Conservation (phyloP, 2,888 invertebrate genomes). For the Hybos culiciformis region DNA sequence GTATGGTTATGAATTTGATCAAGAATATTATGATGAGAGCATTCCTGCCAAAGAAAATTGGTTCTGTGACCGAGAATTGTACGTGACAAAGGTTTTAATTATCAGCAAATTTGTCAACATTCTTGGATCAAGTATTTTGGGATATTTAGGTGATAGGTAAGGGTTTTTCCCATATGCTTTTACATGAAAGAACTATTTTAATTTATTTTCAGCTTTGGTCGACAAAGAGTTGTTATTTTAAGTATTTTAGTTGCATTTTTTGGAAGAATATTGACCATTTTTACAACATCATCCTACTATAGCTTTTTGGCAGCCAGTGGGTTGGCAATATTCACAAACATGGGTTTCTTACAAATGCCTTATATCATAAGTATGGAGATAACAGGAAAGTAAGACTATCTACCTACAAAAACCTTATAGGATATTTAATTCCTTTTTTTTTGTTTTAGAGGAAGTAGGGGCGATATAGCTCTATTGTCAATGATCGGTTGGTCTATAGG, state of each 20-base stretch:
- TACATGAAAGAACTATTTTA: background rate
- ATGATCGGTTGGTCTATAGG: constrained; percentile 41
- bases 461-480: constrained; percentile 38
- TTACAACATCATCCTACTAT: constrained; percentile 32
- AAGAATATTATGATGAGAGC: constrained; percentile 39
- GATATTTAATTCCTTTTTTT: background rate
- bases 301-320: constrained; percentile 35
- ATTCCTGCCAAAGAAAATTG: constrained; percentile 40
- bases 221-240: constrained; percentile 39
- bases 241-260: constrained; percentile 34
- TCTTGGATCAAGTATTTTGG: constrained; percentile 41
- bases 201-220: constrained; percentile 35
- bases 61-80: constrained; percentile 42
- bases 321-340: constrained; percentile 36
- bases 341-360: constrained; percentile 38
- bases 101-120: constrained; percentile 40
- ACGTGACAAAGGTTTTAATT: constrained; percentile 41
- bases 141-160: constrained; percentile 44
- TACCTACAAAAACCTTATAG: background rate
- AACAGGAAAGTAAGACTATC: constrained; percentile 34
- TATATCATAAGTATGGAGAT: constrained; percentile 42
- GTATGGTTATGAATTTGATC: constrained; percentile 43
- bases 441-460: too few species aligned
- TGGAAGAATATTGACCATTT: constrained; percentile 33
- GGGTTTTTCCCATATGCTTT: constrained; percentile 18